A percentile compares a stretch with the other conserved stretches of the same genome.
Evolutionary conservation across 2,888 invertebrate species (phyloP).

Genomic region (Horisme vitalbata): DNA sequence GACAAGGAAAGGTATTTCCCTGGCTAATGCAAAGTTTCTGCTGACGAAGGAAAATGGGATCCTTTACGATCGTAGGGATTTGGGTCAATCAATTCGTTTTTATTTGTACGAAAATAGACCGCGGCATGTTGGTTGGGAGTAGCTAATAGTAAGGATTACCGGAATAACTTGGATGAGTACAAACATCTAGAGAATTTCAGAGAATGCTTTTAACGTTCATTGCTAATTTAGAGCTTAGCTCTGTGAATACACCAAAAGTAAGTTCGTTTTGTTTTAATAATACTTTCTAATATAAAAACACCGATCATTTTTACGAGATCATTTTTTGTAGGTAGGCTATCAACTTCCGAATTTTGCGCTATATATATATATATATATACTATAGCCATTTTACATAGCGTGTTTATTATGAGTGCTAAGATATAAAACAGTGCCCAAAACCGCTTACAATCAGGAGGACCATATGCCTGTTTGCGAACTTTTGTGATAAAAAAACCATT

Average conservation of each 20-base stretch:
- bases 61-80: slow-evolving; percentile 56
- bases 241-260: not conserved
- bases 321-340: too few species aligned
- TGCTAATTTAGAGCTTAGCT: not conserved
- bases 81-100: slow-evolving; percentile 67
- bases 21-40: slow-evolving; percentile 59
- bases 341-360: too few species aligned
- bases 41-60: slow-evolving; percentile 61
- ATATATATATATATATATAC: too few species aligned
- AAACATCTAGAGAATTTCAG: slow-evolving; percentile 6
- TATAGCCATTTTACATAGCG: too few species aligned
- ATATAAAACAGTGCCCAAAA: too few species aligned
- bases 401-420: too few species aligned
- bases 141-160: slow-evolving; percentile 6
- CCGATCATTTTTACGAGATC: too few species aligned
- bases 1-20: slow-evolving; percentile 56
- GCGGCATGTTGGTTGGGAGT: slow-evolving; percentile 3
- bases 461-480: too few species aligned
- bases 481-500: too few species aligned
- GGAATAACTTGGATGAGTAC: not conserved
- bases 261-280: too few species aligned
- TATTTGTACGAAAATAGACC: slow-evolving; percentile 38
- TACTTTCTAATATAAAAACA: not conserved
- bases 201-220: slow-evolving; percentile 2
- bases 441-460: too few species aligned